Evolutionary conservation across 2,888 invertebrate species (phyloP), one percentile per base, ranked within the genome.

Genomic region (Sylvicola fuscatus): DNA sequence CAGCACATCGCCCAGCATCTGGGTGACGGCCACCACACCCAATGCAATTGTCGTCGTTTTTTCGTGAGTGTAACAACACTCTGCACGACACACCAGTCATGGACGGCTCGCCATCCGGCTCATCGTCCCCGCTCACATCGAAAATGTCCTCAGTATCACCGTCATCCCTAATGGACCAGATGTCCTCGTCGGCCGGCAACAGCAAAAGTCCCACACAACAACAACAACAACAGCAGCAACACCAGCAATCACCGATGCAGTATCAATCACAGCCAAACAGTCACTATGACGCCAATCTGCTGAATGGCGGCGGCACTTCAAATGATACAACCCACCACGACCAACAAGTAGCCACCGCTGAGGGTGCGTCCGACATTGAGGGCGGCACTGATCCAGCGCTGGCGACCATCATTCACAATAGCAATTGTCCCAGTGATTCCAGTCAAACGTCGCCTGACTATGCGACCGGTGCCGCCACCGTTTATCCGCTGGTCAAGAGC

Each of bases 1-100:
- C 21, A 21, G 21, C 8, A 8, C 21, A 21, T 4, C 21, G 8
- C 4, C 21, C 21, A 4, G 5, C 21, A 21, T 21, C 21, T 21
- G 21, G 4, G 21, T 21, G 21, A 21, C 21, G 21, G 8, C 4
- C 21, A 6, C 21, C 21, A 8, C 21, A 21, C 21, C 4, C 21
- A 21, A 21, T 71, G 71, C 72, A 72, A 65, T 70, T 72, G 58
- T 71, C 71, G 50, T 71, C 70, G 56, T 58, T 71, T 53, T 72
- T 72, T 53, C 65, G 70, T 51, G 72, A 72, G 62, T 69, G 70
- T 55, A 65, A 21, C 70, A 53, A 70, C 69, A 52, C 62, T 72
- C 34, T 13, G 6, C 26, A 3, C n/a, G 21, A 17, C 3, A n/a
- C 3, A 11, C 26, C 7, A 21, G 21, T 17, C 29, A 34, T 21